Conservation (phyloP, 2,888 invertebrate genomes). For the Lasioglossum leucozonium region DNA sequence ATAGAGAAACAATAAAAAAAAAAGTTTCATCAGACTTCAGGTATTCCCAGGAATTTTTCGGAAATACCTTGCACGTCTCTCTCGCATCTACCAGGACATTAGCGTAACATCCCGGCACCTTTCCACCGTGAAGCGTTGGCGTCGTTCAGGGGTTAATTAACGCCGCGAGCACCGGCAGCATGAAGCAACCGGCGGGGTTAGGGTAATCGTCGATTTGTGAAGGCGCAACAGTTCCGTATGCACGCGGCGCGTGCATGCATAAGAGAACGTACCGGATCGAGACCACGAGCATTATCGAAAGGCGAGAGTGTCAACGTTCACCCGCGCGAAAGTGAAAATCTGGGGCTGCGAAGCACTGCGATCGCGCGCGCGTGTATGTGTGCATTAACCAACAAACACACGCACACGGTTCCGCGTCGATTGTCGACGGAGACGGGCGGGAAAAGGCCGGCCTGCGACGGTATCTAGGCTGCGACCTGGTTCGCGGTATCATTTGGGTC, state of each 20-base stretch:
- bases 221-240: constrained; percentile 4
- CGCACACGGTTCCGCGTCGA: constrained; percentile 28
- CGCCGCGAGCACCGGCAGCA: not conserved
- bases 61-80: not conserved
- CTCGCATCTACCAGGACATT: not conserved
- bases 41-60: not conserved
- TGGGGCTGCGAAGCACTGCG: constrained; percentile 54
- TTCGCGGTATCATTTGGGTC: constrained; percentile 80
- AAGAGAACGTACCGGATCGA: constrained; percentile 55
- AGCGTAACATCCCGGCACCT: not conserved
- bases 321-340: constrained; percentile 75
- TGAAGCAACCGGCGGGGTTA: not conserved
- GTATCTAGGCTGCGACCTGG: constrained; percentile 80
- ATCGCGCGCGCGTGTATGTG: constrained; percentile 5
- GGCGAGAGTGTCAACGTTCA: constrained; percentile 78
- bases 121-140: not conserved
- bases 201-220: not conserved
- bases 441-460: constrained; percentile 67
- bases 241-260: not conserved
- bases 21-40: too few relatives aligned
- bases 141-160: not conserved
- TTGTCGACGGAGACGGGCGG: constrained; percentile 64
- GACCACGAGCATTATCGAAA: constrained; percentile 65
- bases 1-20: too few relatives aligned
- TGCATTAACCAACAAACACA: not conserved